Base-by-base conservation (phyloP, 2,888 invertebrate genomes). In the Drosophila mercatorum region DNA sequence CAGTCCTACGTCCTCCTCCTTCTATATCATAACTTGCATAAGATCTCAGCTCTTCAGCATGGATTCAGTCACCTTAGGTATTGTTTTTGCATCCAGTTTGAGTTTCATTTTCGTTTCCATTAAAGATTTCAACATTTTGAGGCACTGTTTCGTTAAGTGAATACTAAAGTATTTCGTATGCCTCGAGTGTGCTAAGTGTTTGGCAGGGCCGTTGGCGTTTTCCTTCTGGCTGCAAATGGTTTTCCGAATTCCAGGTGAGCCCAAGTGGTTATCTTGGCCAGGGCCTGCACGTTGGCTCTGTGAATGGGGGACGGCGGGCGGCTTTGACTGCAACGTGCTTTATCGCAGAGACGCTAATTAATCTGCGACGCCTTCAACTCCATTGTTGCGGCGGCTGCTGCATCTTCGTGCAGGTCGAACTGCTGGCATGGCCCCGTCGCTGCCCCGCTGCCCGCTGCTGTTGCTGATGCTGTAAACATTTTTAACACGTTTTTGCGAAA, bases 311-410 rank as follows among this genome's bases (percentile, higher is more conserved):
- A 41, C 51, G 52, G 40, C 26, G 44, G 51, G 12, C 59, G 41
- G 58, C 26, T 52, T 53, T 43, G 63, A 43, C 46, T 78, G 75
- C 78, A 72, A 88, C 85, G 85, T 85, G 85, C 84, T 70, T 86
- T 85, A 85, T 85, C 85, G 73, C 79, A 63, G 66, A 79, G 75
- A 83, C 77, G 85, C 72, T 85, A 88, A 88, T 88, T 85, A 85
- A 85, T 85, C 89, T 88, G 68, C 72, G 84, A 72, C 73, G 88
- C 81, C 75, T 70, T 71, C 70, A 78, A 68, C 78, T 58, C 51
- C 68, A 84, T 79, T 87, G 84, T 73, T 66, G 72, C 40, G 53
- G 59, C 72, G 53, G 59, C 72, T 70, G 82, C 66, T 55, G 78
- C 82, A 72, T 87, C 84, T 87, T 83, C 80, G 73, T 81, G 81